Percentiles rank a stretch among this genome's conserved stretches.
Conservation (phyloP, 2,888 invertebrate species). For the Panorpa germanica region DNA sequence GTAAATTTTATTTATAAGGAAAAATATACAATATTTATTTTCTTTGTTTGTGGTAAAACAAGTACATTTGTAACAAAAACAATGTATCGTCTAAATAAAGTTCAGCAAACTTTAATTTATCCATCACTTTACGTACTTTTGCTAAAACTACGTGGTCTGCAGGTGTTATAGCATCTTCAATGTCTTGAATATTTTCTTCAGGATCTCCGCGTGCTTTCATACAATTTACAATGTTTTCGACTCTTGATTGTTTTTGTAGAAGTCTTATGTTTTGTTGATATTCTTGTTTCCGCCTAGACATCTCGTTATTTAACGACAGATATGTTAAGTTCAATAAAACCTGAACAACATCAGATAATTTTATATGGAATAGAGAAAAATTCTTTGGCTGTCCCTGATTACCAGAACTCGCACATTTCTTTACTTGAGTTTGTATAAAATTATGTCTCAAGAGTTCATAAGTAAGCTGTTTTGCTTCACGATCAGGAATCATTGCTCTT, state of each 20-base stretch:
- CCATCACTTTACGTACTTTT: slow-evolving; percentile 53
- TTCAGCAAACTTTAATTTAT: slow-evolving; percentile 59
- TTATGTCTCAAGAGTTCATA: slow-evolving; percentile 73
- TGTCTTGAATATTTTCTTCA: slow-evolving; percentile 64
- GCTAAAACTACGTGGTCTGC: slow-evolving; percentile 60
- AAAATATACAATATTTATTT: too few relatives aligned
- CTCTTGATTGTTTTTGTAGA: slow-evolving; percentile 70
- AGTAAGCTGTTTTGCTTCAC: slow-evolving; percentile 77
- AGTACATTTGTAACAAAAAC: slow-evolving; percentile 63
- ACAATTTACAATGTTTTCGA: slow-evolving; percentile 62
- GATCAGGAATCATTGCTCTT: slow-evolving; percentile 81
- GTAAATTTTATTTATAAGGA: too few relatives aligned
- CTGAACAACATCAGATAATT: slow-evolving; percentile 38
- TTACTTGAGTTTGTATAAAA: slow-evolving; percentile 44
- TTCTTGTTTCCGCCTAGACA: slow-evolving; percentile 44
- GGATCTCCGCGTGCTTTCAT: slow-evolving; percentile 62
- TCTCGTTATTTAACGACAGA: slow-evolving; percentile 49
- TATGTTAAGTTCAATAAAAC: slow-evolving; percentile 52
- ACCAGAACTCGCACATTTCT: slow-evolving; percentile 45
- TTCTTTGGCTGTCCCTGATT: slow-evolving; percentile 65
- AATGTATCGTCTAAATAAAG: slow-evolving; percentile 65
- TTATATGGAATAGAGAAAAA: slow-evolving; percentile 56
- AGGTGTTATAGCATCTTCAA: slow-evolving; percentile 72
- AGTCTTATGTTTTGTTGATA: slow-evolving; percentile 52
- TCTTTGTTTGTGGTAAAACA: slow-evolving; percentile 29